Percentiles rank a stretch among this genome's conserved stretches.
phyloP scores from a whole-genome alignment of 2,888 invertebrate species.

The Xanthorhoe designata region DNA sequence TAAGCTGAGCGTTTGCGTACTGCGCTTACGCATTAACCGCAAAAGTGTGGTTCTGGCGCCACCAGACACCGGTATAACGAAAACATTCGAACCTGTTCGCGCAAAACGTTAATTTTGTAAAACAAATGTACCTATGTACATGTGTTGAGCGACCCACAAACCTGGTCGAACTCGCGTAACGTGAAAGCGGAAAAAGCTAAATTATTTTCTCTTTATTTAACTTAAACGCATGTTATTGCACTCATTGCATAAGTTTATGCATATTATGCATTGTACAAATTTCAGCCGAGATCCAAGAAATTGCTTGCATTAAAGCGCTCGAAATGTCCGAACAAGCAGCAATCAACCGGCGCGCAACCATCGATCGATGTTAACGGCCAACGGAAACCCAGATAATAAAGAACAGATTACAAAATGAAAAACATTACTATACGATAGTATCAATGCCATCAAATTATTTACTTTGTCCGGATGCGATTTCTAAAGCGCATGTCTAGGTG shows the following conservation, averaged over 20 bases:
- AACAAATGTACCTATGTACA: slow-evolving; percentile 74
- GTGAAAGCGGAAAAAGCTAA: slow-evolving; percentile 72
- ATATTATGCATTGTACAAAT: slow-evolving; percentile 21
- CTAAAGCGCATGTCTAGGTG: slow-evolving; percentile 32
- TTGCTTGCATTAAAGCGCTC: slow-evolving; percentile 10
- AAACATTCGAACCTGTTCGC: slow-evolving; percentile 71
- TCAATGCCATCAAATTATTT: slow-evolving; percentile 24
- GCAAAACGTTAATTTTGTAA: slow-evolving; percentile 72
- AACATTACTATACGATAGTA: slow-evolving; percentile 24
- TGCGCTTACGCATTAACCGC: slow-evolving; percentile 74
- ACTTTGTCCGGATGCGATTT: slow-evolving; percentile 34
- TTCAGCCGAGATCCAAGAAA: slow-evolving; percentile 16
- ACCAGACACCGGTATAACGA: slow-evolving; percentile 59
- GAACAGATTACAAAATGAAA: slow-evolving; percentile 29
- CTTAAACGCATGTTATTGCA: slow-evolving; percentile 37
- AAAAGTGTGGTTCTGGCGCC: slow-evolving; percentile 67
- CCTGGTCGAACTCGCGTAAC: slow-evolving; percentile 50
- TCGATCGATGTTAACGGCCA: slow-evolving; percentile 8
- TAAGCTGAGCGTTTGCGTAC: slow-evolving; percentile 63
- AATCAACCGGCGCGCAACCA: slow-evolving; percentile 16
- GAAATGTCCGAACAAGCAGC: slow-evolving; percentile 20
- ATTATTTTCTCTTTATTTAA: slow-evolving; percentile 62
- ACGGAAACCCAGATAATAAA: slow-evolving; percentile 20
- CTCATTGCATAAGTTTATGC: slow-evolving; percentile 23
- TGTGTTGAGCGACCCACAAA: slow-evolving; percentile 64